Evolutionary conservation across 1,140 invertebrate species (phyloP).

Genomic region (Cotesia glomerata): DNA sequence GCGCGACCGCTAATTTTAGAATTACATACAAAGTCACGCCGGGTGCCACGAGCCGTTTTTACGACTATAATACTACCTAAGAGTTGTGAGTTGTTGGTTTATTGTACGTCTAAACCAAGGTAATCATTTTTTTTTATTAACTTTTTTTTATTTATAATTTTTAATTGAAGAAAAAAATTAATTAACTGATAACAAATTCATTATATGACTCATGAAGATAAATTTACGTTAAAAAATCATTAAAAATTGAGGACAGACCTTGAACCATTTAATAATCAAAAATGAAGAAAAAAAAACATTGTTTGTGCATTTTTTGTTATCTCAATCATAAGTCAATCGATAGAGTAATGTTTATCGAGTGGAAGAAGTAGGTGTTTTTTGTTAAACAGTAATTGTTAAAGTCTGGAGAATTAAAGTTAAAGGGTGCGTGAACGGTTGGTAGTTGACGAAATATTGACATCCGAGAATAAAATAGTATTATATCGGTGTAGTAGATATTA

Average conservation of each 20-base stretch:
- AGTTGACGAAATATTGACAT: constrained; percentile 62
- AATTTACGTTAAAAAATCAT: no score
- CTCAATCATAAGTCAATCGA: no score
- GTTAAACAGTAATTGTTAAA: background rate
- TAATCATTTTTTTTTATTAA: background rate
- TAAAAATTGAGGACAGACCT: no score
- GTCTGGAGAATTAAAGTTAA: constrained; percentile 14
- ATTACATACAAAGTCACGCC: constrained; percentile 25
- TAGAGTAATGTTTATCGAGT: background rate
- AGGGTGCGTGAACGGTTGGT: constrained; percentile 42
- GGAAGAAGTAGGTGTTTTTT: background rate
- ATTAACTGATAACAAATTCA: background rate
- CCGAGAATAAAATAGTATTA: constrained; percentile 52
- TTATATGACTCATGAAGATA: no score
- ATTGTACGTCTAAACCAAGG: background rate
- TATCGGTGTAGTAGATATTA: background rate
- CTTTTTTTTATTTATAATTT: no score
- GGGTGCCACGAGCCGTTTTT: constrained; percentile 26
- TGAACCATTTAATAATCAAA: no score
- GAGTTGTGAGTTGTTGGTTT: background rate
- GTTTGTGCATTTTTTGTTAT: no score
- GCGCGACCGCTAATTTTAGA: constrained; percentile 28
- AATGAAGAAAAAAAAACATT: no score
- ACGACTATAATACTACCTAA: constrained; percentile 14
- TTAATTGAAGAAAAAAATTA: no score